Base-by-base conservation (phyloP, 2,888 invertebrate species). In the Drosophila melanocephala region DNA sequence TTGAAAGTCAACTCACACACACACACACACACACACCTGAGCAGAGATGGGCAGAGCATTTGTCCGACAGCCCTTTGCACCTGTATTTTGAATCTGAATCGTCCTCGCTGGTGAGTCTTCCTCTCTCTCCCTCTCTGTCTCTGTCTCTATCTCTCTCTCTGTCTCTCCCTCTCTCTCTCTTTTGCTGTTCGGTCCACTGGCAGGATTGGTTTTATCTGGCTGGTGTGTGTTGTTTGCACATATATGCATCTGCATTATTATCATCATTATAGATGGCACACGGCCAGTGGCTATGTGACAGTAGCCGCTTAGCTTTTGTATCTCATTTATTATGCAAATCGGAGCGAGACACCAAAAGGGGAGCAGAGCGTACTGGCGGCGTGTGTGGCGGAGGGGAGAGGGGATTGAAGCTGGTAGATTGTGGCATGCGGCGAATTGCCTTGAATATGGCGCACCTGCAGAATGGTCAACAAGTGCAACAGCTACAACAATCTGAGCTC, bases 281-380 rank as follows among this genome's bases (percentile, higher is more conserved):
- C 74, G 87, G 78, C 74, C 73, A 83, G 63, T 86, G 88, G 77
- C 84, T 77, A 77, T 90, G 84, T 88, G 85, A 90, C 85, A 88
- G 85, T 83, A 86, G 90, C 90, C 85, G 86, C 81, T 83, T 87
- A 83, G 81, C 87, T 89, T 87, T 88, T 88, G 87, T 79, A 87
- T 89, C 84, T 87, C 87, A 87, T 89, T 87, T 87, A 87, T 87
- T 87, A 87, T 87, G 87, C 87, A 87, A 87, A 87, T 87, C 84
- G 77, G 77, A 77, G 72, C 74, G 72, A 55, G 73, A 64, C 63
- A 55, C 58, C 53, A 57, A n/a, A 35, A 22, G 30, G 35, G 57
- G 52, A 16, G 22, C n/a, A 28, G 39, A 16, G 6, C 33, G 12
- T 35, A 35, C 14, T 14, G 14, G 5, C 3, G 16, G n/a, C 26